Evolutionary conservation across 2,888 invertebrate genomes (phyloP).

Genomic region (Calliphora vomitoria): DNA sequence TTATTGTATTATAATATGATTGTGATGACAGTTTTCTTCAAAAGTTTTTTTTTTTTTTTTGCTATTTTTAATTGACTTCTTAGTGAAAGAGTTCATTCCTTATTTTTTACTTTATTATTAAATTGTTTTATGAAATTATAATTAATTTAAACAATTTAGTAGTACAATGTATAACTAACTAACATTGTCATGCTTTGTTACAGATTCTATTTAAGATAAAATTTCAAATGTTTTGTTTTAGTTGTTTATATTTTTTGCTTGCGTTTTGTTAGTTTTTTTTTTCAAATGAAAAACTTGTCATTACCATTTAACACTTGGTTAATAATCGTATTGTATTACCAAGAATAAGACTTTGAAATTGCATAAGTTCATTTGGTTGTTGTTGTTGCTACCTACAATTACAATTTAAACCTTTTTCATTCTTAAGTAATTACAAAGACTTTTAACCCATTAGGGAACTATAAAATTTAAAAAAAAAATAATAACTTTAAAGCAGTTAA

Average conservation of each 20-base stretch:
- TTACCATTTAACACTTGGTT: conserved; percentile 66
- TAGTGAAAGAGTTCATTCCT: neutral
- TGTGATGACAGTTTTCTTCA: neutral
- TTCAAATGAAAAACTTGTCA: conserved; percentile 44
- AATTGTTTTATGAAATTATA: neutral
- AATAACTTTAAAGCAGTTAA: no score
- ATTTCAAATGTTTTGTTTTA: conserved; percentile 48
- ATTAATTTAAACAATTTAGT: conserved; percentile 1
- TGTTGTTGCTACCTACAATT: conserved; percentile 8
- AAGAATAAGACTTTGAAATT: conserved; percentile 61
- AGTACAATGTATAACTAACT: neutral
- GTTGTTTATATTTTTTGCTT: neutral
- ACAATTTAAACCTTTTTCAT: conserved; percentile 38
- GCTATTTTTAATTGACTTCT: conserved; percentile 40
- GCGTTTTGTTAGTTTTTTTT: neutral
- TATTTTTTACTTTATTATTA: neutral
- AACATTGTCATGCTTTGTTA: conserved; percentile 47
- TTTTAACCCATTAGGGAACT: conserved; percentile 37
- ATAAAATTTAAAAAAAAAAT: neutral
- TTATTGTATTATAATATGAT: no score
- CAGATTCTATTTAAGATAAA: conserved; percentile 43
- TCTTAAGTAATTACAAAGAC: conserved; percentile 31
- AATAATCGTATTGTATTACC: conserved; percentile 55
- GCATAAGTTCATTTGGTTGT: conserved; percentile 29
- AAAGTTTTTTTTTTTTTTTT: neutral